Conservation (phyloP, 2,888 invertebrate species). For the Fabriciana adippe region DNA sequence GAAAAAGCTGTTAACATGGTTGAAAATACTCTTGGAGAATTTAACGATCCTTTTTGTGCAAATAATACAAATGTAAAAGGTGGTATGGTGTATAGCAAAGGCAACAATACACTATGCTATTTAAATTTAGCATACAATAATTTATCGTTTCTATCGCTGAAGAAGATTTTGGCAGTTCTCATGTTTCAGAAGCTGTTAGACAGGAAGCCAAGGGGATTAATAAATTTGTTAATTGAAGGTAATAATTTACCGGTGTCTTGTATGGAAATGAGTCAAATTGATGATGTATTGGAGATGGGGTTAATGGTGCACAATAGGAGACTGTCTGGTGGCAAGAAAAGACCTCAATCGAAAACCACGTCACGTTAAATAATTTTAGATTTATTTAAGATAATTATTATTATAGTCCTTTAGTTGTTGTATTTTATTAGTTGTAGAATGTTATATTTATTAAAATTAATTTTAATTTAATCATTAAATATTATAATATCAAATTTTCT, state of each 20-base stretch:
- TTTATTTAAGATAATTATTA: neutral
- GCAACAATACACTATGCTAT: constrained; percentile 57
- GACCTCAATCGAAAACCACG: constrained; percentile 32
- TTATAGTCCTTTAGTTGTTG: neutral
- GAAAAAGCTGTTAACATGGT: constrained; percentile 51
- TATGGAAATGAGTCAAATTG: constrained; percentile 50
- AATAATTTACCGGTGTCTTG: constrained; percentile 57
- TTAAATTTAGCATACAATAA: constrained; percentile 63
- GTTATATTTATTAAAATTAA: neutral
- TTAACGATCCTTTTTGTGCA: constrained; percentile 51
- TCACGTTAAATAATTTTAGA: constrained; percentile 24
- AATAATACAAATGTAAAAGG: constrained; percentile 44
- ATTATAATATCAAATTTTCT: too few species aligned
- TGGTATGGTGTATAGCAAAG: constrained; percentile 48
- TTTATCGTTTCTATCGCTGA: constrained; percentile 50
- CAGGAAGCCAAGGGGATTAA: constrained; percentile 54
- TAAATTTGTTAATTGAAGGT: constrained; percentile 59
- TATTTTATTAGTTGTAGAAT: too few species aligned
- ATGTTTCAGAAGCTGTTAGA: constrained; percentile 47
- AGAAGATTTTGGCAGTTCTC: constrained; percentile 52
- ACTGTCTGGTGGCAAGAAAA: constrained; percentile 40
- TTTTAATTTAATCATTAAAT: too few species aligned
- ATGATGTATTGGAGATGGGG: constrained; percentile 46
- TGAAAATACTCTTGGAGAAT: constrained; percentile 46
- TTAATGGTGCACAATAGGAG: constrained; percentile 40